Evolutionary conservation across 2,888 invertebrate species (phyloP), one percentile per base, ranked within the genome.

Genomic region (Kryphioiulus occultus): DNA sequence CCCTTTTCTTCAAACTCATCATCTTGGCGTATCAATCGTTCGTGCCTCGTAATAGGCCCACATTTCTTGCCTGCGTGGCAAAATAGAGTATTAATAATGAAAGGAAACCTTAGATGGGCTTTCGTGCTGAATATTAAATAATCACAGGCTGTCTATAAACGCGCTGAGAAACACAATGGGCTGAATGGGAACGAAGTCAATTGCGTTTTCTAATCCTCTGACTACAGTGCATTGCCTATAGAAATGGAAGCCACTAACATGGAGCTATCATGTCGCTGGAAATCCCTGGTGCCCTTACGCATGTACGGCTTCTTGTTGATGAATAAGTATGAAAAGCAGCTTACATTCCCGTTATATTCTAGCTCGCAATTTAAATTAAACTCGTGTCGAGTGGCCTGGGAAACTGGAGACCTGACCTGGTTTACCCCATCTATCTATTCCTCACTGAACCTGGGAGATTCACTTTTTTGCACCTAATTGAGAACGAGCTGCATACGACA

Each of bases 61-160:
- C 78, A 78, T 78, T 78, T 30, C 78, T 30, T 30, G 7, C 30
- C 30, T 30, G 7, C 15, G 78, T 4, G 26, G 78, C 78, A 78
- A 78, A 78, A 30, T 78, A 78, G 78, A 78, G 78, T 78, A 78
- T 78, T 78, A 78, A 78, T 78, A 78, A 78, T 78, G 78, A 78
- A 78, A 30, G 78, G 78, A 78, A 78, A 78, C 78, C 78, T 78
- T 78, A 78, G 78, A 78, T 78, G 78, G 30, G 78, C 78, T 78
- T 78, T 78, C 78, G 78, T 30, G 78, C 78, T 78, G 78, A 78
- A 78, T 78, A 78, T 78, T 78, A 78, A 78, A 78, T 78, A 78
- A 78, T 78, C 78, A 78, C 15, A 7, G 78, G 78, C 78, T 78
- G 78, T 78, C 78, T 78, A 30, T 78, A 78, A 78, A 78, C 78